phyloP scores from a whole-genome alignment of 2,797 vertebrate genomes.

The Morelia viridis region DNA sequence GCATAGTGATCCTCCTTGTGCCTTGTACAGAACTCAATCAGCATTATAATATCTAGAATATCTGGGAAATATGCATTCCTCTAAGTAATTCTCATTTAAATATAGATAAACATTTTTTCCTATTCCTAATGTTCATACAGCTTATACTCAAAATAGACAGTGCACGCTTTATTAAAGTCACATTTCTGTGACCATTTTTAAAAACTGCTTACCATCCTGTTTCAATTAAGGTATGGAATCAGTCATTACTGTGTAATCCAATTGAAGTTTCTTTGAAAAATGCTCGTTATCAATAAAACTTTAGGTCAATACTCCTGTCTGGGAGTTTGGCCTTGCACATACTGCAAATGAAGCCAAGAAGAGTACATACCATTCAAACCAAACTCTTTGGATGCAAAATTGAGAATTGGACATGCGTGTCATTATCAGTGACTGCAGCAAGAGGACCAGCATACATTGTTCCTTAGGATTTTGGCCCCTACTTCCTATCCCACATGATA shows the following conservation, averaged over 20 bases:
- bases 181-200: background rate
- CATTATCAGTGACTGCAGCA: background rate
- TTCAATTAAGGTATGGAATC: background rate
- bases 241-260: background rate
- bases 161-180: background rate
- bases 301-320: background rate
- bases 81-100: background rate
- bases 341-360: background rate
- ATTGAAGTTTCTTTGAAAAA: background rate
- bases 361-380: no score
- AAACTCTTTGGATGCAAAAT: background rate
- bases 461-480: background rate
- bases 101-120: background rate
- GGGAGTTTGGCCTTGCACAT: background rate
- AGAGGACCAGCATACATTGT: background rate
- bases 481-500: background rate
- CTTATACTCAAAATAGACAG: background rate
- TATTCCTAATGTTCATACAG: background rate
- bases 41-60: background rate
- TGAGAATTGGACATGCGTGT: background rate
- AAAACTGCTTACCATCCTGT: background rate
- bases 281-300: background rate
- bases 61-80: background rate
- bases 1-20: background rate
- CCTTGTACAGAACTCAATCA: background rate